A percentile compares a stretch with the other conserved stretches of the same genome.
phyloP scores from a whole-genome alignment of 1,140 invertebrate species.

The Cotesia vestalis region DNA sequence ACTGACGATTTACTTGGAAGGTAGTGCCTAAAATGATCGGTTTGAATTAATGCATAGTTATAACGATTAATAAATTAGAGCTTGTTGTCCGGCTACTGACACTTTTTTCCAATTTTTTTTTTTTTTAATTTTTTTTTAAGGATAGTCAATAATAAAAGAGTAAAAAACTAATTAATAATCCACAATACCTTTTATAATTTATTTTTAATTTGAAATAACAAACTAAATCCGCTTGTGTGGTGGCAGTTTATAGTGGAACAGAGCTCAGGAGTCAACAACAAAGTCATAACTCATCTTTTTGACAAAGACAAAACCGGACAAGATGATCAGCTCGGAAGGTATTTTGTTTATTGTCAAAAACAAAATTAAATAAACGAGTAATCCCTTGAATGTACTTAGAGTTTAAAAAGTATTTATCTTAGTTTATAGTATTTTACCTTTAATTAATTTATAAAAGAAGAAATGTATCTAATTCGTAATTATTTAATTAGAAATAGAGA shows the following conservation, averaged over 20 bases:
- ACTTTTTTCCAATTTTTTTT: neutral
- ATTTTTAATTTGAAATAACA: slow-evolving; percentile 32
- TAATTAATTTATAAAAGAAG: too few species aligned
- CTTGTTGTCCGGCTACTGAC: neutral
- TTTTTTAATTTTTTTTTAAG: slow-evolving; percentile 1
- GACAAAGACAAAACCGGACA: slow-evolving; percentile 82
- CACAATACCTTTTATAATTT: neutral
- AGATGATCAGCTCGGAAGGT: slow-evolving; percentile 86
- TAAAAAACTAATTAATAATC: neutral
- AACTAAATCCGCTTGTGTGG: slow-evolving; percentile 57
- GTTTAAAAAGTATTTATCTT: neutral
- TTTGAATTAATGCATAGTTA: neutral
- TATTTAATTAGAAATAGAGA: too few species aligned
- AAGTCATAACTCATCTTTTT: slow-evolving; percentile 69
- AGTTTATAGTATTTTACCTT: neutral
- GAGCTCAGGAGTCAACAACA: slow-evolving; percentile 55
- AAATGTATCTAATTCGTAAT: too few species aligned
- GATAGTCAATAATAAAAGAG: neutral
- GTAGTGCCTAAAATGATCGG: slow-evolving; percentile 63
- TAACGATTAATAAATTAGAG: neutral
- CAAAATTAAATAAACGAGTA: neutral
- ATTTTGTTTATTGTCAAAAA: slow-evolving; percentile 50
- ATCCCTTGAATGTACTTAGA: neutral
- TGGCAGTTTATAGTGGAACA: slow-evolving; percentile 65
- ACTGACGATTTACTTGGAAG: slow-evolving; percentile 88